Evolutionary conservation across 2,888 invertebrate genomes (phyloP).

Genomic region (Meta bourneti): DNA sequence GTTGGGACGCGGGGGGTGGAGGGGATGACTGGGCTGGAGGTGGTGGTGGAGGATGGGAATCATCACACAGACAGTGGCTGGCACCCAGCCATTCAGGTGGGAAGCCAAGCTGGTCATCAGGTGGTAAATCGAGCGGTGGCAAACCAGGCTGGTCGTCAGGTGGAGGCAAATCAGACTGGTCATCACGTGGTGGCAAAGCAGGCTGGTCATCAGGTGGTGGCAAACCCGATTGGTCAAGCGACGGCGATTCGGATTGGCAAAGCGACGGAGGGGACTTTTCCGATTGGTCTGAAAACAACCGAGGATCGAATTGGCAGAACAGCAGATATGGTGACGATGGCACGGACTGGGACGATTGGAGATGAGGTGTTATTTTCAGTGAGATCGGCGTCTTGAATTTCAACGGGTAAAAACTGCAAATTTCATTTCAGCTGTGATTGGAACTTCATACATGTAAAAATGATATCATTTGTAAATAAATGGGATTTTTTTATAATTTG

Average conservation of each 20-base stretch:
- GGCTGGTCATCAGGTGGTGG: neutral
- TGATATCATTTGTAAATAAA: neutral
- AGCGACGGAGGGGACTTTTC: conserved; percentile 21
- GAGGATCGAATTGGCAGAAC: conserved; percentile 9
- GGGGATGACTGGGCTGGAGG: neutral
- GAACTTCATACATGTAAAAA: neutral
- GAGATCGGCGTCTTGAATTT: neutral
- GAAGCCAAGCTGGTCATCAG: conserved; percentile 4
- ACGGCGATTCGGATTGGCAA: conserved; percentile 9
- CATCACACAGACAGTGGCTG: conserved; percentile 30
- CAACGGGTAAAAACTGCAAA: neutral
- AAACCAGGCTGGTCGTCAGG: neutral
- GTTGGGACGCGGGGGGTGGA: neutral
- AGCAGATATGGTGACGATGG: neutral
- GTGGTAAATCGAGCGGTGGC: neutral
- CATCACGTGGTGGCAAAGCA: neutral
- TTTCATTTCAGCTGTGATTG: too few relatives aligned
- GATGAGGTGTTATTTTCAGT: conserved; percentile 7
- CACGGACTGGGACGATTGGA: conserved; percentile 64
- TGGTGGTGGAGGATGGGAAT: conserved; percentile 52
- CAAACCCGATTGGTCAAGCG: neutral
- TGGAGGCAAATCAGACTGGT: neutral
- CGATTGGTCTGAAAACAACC: conserved; percentile 7
- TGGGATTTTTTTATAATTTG: neutral
- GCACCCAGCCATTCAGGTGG: conserved; percentile 16